Base-by-base conservation (phyloP, 1,140 invertebrate genomes). In the Hermetia illucens region DNA sequence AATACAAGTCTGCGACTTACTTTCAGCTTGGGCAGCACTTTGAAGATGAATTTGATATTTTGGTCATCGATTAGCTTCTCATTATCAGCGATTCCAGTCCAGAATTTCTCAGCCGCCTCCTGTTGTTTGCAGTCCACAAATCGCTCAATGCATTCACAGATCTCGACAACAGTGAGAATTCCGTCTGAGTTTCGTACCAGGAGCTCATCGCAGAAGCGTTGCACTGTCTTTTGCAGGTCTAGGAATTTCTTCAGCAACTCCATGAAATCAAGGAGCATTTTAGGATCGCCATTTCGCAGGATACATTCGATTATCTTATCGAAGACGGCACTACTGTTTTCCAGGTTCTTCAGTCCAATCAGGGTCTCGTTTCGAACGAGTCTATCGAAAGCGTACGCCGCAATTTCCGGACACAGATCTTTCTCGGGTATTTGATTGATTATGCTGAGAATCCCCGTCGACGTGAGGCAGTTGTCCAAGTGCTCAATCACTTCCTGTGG, bases 71-170 rank as follows among this genome's bases (percentile, higher is more conserved):
- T 75, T 12, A 76, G 65, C 15, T 63, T 50, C 40, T 74, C 65
- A 40, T 64, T 67, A 6, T 68, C 66, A 21, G 68, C 57, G 36
- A 83, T 68, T 20, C 76, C 77, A 43, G 72, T 55, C 79, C 79
- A 83, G n/a, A 82, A 48, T 49, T 71, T 70, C 42, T 82, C 76
- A 34, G 77, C 61, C 38, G 44, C 36, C 34, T 49, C 22, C 53
- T 46, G 36, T 53, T 62, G 44, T 40, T 62, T 42, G 47, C 53
- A 36, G 58, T 60, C 52, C 60, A 71, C 43, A 34, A 60, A 50
- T 32, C 25, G 5, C 9, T 55, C 51, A 18, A 73, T 60, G 38
- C 75, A 63, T 38, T 71, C 59, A 51, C 75, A 75, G 16, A 80
- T 51, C 45, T 82, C 74, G 13, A 61, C 48, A n/a, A 83, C 46